Conservation (phyloP, 37 sponge, comb jelly and placozoan species). For the Spongilla lacustris region DNA sequence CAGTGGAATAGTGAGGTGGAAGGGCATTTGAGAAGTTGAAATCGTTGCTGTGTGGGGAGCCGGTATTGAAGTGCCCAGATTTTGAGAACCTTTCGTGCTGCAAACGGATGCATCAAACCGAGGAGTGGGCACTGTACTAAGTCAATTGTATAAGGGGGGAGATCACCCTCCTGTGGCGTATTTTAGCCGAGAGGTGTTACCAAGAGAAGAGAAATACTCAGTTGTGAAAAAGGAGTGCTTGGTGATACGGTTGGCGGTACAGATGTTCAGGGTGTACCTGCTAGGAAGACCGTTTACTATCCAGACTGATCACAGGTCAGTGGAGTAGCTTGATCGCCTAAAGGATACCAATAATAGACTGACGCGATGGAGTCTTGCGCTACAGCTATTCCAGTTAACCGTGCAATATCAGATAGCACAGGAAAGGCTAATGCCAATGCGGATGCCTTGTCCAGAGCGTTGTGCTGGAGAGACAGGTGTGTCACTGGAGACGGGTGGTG, state of each 20-base stretch:
- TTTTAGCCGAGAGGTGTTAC: conserved; percentile 33
- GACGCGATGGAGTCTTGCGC: conserved; percentile 43
- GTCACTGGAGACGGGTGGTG: conserved; percentile 47
- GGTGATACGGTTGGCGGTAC: conserved; percentile 22
- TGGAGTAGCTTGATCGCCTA: conserved; percentile 46
- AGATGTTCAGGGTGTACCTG: conserved; percentile 42
- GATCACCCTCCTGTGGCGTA: conserved; percentile 40
- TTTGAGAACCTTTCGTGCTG: conserved; percentile 20
- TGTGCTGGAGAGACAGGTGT: background rate
- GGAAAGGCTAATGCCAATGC: background rate
- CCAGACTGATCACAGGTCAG: conserved; percentile 35
- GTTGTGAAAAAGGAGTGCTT: conserved; percentile 42
- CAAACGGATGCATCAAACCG: conserved; percentile 59
- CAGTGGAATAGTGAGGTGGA: conserved; percentile 27
- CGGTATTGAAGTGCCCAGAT: conserved; percentile 37
- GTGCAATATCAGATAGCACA: conserved; percentile 15
- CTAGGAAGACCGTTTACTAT: conserved; percentile 33
- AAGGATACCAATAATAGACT: conserved; percentile 34
- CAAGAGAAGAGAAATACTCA: conserved; percentile 35
- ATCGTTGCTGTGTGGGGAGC: conserved; percentile 6
- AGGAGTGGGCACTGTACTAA: conserved; percentile 59
- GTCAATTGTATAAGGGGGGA: conserved; percentile 30
- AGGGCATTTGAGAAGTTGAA: conserved; percentile 44
- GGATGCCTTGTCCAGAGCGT: background rate
- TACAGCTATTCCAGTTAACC: conserved; percentile 25